Base-by-base conservation (phyloP, 2,797 vertebrate species). In the Rhinogobio ventralis region DNA sequence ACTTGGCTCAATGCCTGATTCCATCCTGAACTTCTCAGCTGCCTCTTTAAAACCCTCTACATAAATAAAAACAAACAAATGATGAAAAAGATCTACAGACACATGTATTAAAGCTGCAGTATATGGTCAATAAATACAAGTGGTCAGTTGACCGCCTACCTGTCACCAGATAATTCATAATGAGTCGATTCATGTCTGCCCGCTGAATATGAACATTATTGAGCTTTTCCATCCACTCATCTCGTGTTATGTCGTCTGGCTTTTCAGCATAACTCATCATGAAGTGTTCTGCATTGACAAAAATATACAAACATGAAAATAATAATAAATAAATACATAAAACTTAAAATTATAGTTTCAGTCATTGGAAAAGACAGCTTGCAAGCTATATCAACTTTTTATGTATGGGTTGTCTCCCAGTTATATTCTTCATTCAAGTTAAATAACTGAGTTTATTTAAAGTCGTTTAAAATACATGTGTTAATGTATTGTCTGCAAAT, bases 211-310 rank as follows among this genome's bases (percentile, higher is more conserved):
- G 98, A 89, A 99, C 96, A 90, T 99, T 99, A 92, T 98, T 99
- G 86, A 99, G 96, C 86, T 98, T 99, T 87, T 99, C 98, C 97
- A 99, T 97, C 98, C 98, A 99, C 90, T 99, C 98, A 87, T 99
- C 98, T 93, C 96, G 97, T 1, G 98, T 98, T 93, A 99, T 95
- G 90, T 99, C 98, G 89, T 99, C 98, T 78, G 96, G 96, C 91
- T 99, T 99, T 95, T 99, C 98, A 82, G 97, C 91, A 94, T 98
- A 99, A 96, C 98, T 99, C 98, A 99, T 99, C 90, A 92, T 98
- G 96, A 89, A 91, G 75, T 62, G 79, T 85, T 87, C 77, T 81
- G 72, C 81, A 85, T 30, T 20, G n/a, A 19, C 23, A 46, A 68
- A 19, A 14, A 74, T 28, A 57, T 5, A 78, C 17, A 60, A 68